Base-by-base conservation (phyloP, 2,113 vertebrate species). In the Ariopsis seemanni region DNA sequence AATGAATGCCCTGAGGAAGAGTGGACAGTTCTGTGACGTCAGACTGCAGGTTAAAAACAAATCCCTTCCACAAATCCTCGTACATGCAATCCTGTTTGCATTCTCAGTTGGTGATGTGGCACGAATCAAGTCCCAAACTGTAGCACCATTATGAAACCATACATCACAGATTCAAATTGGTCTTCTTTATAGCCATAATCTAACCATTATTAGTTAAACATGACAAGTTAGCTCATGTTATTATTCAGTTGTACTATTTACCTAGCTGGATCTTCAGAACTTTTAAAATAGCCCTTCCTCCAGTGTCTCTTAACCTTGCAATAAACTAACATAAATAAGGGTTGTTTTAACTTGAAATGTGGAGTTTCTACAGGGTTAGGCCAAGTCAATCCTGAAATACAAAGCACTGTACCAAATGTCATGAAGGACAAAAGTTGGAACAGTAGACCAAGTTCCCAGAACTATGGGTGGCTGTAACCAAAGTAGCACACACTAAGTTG, bases 21-120 rank as follows among this genome's bases (percentile, higher is more conserved):
- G 97, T 5, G 99, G 99, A 52, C 98, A 99, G 93, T 99, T 99
- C 95, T 99, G 99, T 78, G 99, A 99, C 20, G 98, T 99, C 85
- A 96, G 97, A 93, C 97, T 99, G 86, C 98, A 99, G 97, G 98
- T 99, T 10, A 96, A 55, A 86, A 85, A 53, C 25, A 25, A 7
- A 5, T 7, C 0, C 7, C 18, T 62, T 62, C 42, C 42, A 42
- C 42, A 42, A 42, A 42, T 42, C 42, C 42, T 42, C 65, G 15
- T 10, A 27, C 14, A 6, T 27, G 2, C 10, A 27, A 27, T 12
- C n/a, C 25, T 27, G 11, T 67, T 67, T 67, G 65, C 65, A 5
- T 69, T 67, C 63, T 67, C 63, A 12, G 58, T 53, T 0, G 52
- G 52, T 52, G 52, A 53, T 53, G 52, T 8, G 15, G 57, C 15